A percentile compares a stretch with the other conserved stretches of the same genome.
These are phyloP conservation scores for Heterodera filipjevi DNA, from an alignment of 2,888 invertebrate genomes.

Conservation along the genomic window DNA sequence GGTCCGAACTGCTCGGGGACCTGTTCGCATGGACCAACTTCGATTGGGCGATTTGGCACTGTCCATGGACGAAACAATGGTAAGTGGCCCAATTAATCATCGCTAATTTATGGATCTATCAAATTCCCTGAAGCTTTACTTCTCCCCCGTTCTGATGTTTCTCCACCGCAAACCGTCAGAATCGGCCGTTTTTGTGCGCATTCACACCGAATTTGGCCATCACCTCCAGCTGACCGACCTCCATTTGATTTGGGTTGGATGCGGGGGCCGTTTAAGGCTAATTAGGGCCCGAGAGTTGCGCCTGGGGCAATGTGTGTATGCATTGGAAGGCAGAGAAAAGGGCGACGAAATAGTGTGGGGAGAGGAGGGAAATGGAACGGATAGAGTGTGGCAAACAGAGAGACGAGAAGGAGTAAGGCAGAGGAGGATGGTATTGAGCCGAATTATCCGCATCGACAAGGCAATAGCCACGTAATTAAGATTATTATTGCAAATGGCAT, in stretches of 20 bases:
- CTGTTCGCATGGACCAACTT: conserved; percentile 55
- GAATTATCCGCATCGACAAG: conserved; percentile 5
- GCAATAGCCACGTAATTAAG: neutral
- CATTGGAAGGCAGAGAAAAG: conserved; percentile 22
- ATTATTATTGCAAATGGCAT: neutral
- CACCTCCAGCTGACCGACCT: conserved; percentile 55
- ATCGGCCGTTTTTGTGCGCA: conserved; percentile 50
- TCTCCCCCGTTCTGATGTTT: conserved; percentile 62
- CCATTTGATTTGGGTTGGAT: conserved; percentile 50
- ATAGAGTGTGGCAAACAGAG: conserved; percentile 3
- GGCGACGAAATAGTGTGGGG: neutral
- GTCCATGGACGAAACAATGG: conserved; percentile 57
- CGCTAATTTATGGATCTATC: neutral
- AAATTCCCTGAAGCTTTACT: conserved; percentile 48
- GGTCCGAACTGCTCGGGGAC: conserved; percentile 53
- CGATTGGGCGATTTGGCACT: conserved; percentile 58
- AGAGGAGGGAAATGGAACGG: neutral
- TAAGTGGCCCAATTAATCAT: conserved; percentile 26
- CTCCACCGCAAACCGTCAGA: conserved; percentile 54
- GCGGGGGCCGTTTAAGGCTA: conserved; percentile 36
- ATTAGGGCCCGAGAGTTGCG: conserved; percentile 48
- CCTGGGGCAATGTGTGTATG: conserved; percentile 51
- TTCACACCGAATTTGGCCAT: conserved; percentile 44
- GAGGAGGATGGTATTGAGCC: neutral
- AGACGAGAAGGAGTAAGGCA: neutral